Evolutionary conservation across 2,797 vertebrate genomes (phyloP), one percentile per base, ranked within the genome.

Genomic region (Parauchenoglanis ngamensis): DNA sequence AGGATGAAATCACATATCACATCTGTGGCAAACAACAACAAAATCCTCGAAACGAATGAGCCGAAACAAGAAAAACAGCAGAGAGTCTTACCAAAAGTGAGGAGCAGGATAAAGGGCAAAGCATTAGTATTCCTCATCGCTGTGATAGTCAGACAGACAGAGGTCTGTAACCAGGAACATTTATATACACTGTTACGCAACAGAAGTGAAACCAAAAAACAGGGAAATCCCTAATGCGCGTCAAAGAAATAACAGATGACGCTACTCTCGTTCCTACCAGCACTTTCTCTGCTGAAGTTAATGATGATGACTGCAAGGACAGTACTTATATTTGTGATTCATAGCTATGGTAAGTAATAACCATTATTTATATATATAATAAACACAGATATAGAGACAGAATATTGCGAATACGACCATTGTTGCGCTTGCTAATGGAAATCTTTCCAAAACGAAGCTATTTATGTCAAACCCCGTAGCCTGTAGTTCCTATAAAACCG

Each of bases 31-130:
- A 52, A 23, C 56, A 80, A 23, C 31, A 57, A 17, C 2, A 73
- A 35, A n/a, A 52, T 15, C n/a, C 4, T 61, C 31, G 6, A 63
- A 46, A 28, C 0, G 0, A 49, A 23, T 40, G 8, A 15, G 28
- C 25, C 23, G 5, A 77, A 77, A 11, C 11, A 23, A 35, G 73
- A 7, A 46, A 63, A 46, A 46, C 1, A 59, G 3, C 11, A 72
- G 28, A 0, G 2, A 68, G 52, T 49, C 85, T 88, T 89, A 90
- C 90, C 90, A 12, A 87, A 72, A 28, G 28, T 61, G 35, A 87
- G 54, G 35, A 90, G 70, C n/a, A 83, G 73, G 0, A 70, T 1
- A 15, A 28, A 54, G 3, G 52, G 28, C 2, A 13, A 31, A 3
- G 8, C 63, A 86, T 85, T 63, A 19, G 25, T 44, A 40, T 13